A percentile compares a stretch with the other conserved stretches of the same genome.
Evolutionary conservation across 2,113 vertebrate genomes (phyloP).

Genomic region (Globicephala melas): DNA sequence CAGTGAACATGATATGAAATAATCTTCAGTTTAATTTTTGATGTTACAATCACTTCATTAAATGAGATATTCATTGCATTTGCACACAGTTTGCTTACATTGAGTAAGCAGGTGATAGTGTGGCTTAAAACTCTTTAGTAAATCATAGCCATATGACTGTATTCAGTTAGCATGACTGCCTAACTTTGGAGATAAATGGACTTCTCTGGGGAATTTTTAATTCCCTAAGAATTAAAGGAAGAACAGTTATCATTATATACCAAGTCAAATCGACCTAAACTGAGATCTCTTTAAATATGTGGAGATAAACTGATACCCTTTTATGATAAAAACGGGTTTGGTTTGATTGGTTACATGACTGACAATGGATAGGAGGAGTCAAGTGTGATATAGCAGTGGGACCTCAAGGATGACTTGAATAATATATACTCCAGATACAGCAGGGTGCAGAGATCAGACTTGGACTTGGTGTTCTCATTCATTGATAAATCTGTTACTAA

Average conservation of each 20-base stretch:
- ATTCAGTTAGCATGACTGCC: not conserved
- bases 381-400: not conserved
- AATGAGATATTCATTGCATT: conserved; percentile 15
- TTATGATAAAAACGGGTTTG: not conserved
- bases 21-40: not conserved
- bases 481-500: not conserved
- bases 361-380: not conserved
- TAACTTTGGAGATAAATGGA: not conserved
- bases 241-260: not conserved
- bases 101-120: not conserved
- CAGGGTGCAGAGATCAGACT: not conserved
- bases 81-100: not conserved
- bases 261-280: not conserved
- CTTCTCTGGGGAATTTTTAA: not conserved
- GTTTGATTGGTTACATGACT: not conserved
- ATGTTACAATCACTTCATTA: not conserved
- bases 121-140: not conserved
- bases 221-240: not conserved
- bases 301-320: not conserved
- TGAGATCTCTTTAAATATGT: not conserved
- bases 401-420: not conserved
- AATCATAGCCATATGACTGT: not conserved
- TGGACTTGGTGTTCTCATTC: not conserved
- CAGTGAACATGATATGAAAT: not conserved
- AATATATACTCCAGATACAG: not conserved